Conservation (phyloP, 2,888 invertebrate genomes). For the Hartigia nigra region DNA sequence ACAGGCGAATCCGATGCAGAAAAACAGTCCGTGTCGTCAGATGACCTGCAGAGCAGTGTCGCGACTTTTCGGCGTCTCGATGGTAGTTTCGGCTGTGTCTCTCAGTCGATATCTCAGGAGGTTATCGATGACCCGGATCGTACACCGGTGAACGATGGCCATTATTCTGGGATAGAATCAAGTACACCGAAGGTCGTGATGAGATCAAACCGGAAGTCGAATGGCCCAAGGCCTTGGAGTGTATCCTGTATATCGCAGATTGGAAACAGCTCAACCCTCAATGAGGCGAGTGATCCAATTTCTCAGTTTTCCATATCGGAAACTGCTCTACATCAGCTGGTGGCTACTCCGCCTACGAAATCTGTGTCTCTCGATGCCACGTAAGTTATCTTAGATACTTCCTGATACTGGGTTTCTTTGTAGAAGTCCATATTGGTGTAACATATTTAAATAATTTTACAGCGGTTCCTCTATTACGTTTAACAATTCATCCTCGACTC, state of each 20-base stretch:
- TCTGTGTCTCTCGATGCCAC: constrained; percentile 59
- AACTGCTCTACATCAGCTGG: constrained; percentile 83
- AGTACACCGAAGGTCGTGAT: constrained; percentile 71
- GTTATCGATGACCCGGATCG: constrained; percentile 59
- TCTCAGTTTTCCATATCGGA: constrained; percentile 86
- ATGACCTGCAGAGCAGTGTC: constrained; percentile 82
- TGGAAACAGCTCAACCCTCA: constrained; percentile 47
- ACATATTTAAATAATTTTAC: constrained; percentile 17
- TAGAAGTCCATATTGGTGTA: too few relatives aligned
- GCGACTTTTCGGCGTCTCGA: constrained; percentile 71
- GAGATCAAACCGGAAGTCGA: constrained; percentile 72
- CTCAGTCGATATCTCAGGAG: constrained; percentile 61
- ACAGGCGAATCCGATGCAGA: constrained; percentile 78
- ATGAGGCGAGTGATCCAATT: constrained; percentile 53
- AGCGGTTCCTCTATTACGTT: constrained; percentile 58
- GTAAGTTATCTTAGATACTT: constrained; percentile 42
- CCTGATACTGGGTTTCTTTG: too few relatives aligned
- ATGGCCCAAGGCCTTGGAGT: constrained; percentile 81
- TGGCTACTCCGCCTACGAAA: constrained; percentile 63
- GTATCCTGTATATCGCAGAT: constrained; percentile 87
- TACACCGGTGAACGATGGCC: constrained; percentile 50
- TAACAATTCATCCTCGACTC: constrained; percentile 69
- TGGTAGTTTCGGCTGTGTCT: constrained; percentile 42
- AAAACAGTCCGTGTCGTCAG: constrained; percentile 78
- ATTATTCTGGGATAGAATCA: constrained; percentile 36